Evolutionary conservation across 2,113 vertebrate species (phyloP).

Genomic region (Jacana jacana): DNA sequence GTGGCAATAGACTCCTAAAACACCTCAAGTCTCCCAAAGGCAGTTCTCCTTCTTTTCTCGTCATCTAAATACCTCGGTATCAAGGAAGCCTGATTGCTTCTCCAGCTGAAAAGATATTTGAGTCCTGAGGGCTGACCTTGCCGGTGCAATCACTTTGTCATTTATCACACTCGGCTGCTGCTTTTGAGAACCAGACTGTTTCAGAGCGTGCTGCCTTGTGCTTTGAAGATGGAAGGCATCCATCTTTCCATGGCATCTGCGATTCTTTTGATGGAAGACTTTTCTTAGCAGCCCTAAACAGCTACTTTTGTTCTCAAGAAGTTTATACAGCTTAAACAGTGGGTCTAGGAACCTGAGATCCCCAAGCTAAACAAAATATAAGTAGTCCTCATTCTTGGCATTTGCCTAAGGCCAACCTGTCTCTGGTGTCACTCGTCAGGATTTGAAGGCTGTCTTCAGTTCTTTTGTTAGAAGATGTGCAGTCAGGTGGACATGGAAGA

Average conservation of each 20-base stretch:
- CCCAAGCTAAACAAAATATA: neutral
- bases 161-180: neutral
- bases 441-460: neutral
- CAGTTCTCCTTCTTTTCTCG: neutral
- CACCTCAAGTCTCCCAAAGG: neutral
- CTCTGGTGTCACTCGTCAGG: neutral
- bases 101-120: neutral
- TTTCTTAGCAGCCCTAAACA: neutral
- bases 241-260: neutral
- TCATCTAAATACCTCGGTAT: neutral
- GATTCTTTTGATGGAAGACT: neutral
- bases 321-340: neutral
- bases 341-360: neutral
- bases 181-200: neutral
- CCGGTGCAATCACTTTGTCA: neutral
- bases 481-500: neutral
- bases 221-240: neutral
- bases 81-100: neutral
- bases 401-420: constrained; percentile 32
- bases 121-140: neutral
- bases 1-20: neutral
- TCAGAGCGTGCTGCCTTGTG: neutral
- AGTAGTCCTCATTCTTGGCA: neutral
- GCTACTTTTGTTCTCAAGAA: neutral
- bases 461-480: neutral